phyloP scores from a whole-genome alignment of 1,140 invertebrate species.

The Drosophila serrata region DNA sequence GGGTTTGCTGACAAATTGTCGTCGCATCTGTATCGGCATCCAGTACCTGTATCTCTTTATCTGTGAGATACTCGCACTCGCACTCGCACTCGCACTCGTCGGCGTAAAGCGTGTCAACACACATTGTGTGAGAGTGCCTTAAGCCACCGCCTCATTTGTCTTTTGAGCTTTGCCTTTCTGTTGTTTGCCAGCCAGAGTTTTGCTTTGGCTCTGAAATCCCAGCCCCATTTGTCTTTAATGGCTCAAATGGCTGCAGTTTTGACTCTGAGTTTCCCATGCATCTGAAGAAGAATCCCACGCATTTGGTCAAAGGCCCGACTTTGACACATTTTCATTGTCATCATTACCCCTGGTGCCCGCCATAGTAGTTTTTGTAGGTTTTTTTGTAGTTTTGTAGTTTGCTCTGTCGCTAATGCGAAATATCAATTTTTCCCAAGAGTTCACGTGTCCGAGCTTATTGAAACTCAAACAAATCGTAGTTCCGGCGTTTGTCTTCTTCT shows the following conservation, averaged over 20 bases:
- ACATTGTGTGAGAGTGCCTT: slow-evolving; percentile 56
- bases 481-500: slow-evolving; percentile 50
- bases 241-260: slow-evolving; percentile 56
- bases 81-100: slow-evolving; percentile 20
- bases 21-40: slow-evolving; percentile 42
- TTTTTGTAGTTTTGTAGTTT: slow-evolving; percentile 16
- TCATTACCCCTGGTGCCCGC: slow-evolving; percentile 28
- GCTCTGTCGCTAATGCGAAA: slow-evolving; percentile 71
- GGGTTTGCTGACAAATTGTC: slow-evolving; percentile 65
- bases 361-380: slow-evolving; percentile 9
- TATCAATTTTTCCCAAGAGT: slow-evolving; percentile 68
- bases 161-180: slow-evolving; percentile 54
- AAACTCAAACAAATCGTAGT: slow-evolving; percentile 73
- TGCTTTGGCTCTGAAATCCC: slow-evolving; percentile 53
- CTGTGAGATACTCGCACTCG: slow-evolving; percentile 49
- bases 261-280: slow-evolving; percentile 5
- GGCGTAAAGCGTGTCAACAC: slow-evolving; percentile 76
- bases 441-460: slow-evolving; percentile 63
- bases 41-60: slow-evolving; percentile 48
- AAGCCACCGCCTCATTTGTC: slow-evolving; percentile 73
- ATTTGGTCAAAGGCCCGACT: slow-evolving; percentile 40
- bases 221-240: slow-evolving; percentile 73
- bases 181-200: slow-evolving; percentile 40
- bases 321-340: slow-evolving; percentile 70
- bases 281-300: slow-evolving; percentile 58